A percentile compares a stretch with the other conserved stretches of the same genome.
Evolutionary conservation across 2,113 vertebrate genomes (phyloP).

Genomic region (Euleptes europaea): DNA sequence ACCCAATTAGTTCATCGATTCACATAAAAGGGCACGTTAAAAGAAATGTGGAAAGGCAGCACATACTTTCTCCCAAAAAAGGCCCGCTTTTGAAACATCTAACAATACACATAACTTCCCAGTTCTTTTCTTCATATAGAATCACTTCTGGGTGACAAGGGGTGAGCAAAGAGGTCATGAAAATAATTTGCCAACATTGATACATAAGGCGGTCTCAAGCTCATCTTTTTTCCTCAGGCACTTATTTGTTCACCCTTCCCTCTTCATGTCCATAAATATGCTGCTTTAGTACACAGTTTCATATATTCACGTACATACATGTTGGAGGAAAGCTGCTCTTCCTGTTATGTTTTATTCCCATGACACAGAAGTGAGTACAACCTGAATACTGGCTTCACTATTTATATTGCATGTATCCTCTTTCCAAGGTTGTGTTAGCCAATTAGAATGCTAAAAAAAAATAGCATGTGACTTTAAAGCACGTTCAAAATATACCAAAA

Average conservation of each 20-base stretch:
- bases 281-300: not conserved
- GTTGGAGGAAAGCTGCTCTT: constrained; percentile 14
- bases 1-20: not conserved
- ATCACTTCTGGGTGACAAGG: not conserved
- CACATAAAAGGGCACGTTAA: not conserved
- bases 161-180: not conserved
- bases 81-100: not conserved
- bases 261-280: not conserved
- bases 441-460: constrained; percentile 10
- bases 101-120: not conserved
- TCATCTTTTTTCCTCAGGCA: not conserved
- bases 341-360: not conserved
- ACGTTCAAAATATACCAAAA: constrained; percentile 33
- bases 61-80: not conserved
- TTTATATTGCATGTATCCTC: fast-evolving
- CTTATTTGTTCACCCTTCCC: not conserved
- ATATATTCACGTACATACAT: not conserved
- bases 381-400: not conserved
- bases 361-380: not conserved
- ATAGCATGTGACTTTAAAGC: not conserved
- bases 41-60: not conserved
- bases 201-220: fast-evolving
- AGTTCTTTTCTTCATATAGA: not conserved
- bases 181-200: not conserved
- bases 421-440: not conserved